Percentiles rank a stretch among this genome's conserved stretches.
These are phyloP conservation scores for Diploptera punctata DNA, from an alignment of 2,888 invertebrate species.

Conservation along the genomic window DNA sequence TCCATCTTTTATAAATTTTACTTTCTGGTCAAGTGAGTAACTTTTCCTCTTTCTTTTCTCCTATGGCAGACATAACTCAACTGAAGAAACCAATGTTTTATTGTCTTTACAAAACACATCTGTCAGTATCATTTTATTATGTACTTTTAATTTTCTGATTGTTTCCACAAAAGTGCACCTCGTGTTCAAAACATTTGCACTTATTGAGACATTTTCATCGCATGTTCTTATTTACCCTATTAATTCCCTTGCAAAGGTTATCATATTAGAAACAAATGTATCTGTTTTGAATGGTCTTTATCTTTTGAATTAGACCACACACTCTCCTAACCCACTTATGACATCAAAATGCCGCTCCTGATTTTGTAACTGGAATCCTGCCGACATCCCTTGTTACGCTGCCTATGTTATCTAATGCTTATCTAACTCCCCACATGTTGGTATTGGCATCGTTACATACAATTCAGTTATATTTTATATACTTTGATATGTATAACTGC, in stretches of 20 bases:
- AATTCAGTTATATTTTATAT: neutral
- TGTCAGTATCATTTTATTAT: no score
- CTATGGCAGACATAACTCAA: no score
- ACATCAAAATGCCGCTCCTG: neutral
- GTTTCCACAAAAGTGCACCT: no score
- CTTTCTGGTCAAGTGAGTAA: no score
- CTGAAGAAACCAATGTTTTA: no score
- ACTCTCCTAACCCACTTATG: neutral
- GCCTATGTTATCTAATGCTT: no score
- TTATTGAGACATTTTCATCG: neutral
- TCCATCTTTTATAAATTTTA: no score
- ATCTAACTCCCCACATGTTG: no score
- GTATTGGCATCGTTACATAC: neutral
- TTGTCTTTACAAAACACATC: no score
- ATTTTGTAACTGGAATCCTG: neutral
- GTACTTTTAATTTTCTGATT: no score
- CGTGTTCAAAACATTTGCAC: neutral
- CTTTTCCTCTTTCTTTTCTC: neutral
- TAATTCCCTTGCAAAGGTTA: neutral
- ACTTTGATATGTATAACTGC: no score
- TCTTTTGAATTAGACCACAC: neutral
- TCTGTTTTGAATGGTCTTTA: neutral
- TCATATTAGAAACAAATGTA: neutral
- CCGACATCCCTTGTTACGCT: no score
- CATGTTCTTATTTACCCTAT: neutral